A percentile compares a stretch with the other conserved stretches of the same genome.
These are phyloP conservation scores for Procambarus virginalis DNA, from an alignment of 1,140 invertebrate species.

Conservation along the genomic window DNA sequence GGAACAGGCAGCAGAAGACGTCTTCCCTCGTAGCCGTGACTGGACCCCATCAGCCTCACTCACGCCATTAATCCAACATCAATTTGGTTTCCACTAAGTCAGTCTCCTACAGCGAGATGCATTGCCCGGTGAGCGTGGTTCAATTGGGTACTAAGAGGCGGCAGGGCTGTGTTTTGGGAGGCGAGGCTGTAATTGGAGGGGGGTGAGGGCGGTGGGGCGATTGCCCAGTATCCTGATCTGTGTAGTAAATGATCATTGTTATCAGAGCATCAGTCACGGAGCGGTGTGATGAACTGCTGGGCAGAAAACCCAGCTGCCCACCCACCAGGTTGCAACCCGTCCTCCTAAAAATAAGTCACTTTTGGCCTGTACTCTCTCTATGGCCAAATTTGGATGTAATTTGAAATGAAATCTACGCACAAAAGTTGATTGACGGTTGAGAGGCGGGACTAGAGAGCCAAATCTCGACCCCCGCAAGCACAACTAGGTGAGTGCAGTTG, in stretches of 20 bases:
- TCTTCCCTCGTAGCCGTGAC: background rate
- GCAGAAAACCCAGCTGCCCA: background rate
- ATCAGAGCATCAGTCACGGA: constrained; percentile 25
- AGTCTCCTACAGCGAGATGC: background rate
- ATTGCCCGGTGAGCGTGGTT: background rate
- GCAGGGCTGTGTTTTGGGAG: background rate
- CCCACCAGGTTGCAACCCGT: background rate
- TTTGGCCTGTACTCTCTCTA: too few species aligned
- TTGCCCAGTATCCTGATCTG: background rate
- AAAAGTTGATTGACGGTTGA: too few species aligned
- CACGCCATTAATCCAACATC: constrained; percentile 8
- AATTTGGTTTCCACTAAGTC: constrained; percentile 5
- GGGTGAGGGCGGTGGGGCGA: background rate
- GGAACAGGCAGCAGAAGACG: background rate
- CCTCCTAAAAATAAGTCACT: too few species aligned
- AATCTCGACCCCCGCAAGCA: too few species aligned
- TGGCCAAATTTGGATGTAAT: too few species aligned
- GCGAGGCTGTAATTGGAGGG: background rate
- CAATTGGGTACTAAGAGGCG: background rate
- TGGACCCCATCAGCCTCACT: background rate
- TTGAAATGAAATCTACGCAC: too few species aligned
- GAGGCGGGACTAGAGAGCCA: too few species aligned
- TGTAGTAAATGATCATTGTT: constrained; percentile 32
- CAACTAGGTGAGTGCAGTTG: too few species aligned
- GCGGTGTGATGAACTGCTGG: background rate